Evolutionary conservation across 2,888 invertebrate species (phyloP), one percentile per base, ranked within the genome.

Genomic region (Lasioglossum villosulum): DNA sequence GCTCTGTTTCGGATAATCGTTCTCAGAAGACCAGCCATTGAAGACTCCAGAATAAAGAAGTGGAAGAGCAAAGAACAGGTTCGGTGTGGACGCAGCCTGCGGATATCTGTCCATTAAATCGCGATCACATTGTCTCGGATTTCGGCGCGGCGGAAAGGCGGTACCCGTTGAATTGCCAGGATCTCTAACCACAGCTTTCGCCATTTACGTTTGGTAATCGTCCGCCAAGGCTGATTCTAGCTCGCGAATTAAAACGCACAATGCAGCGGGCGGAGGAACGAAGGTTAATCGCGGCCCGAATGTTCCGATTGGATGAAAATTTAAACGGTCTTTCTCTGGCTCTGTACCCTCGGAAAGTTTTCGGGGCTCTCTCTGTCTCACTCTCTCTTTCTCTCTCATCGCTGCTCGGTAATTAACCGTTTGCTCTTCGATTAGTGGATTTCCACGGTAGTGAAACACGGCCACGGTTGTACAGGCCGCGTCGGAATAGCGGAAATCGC

Each of bases 391-490:
- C 27, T 4, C 23, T 37, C 68, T 37, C 34, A 23, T 27, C 3
- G 19, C 19, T 30, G 34, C 23, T n/a, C 68, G 68, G 23, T 68
- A 68, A 68, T 68, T 68, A 68, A 37, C 68, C 37, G 68, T 68
- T 68, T 37, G 68, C 68, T 39, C 23, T 68, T 37, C 68, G 68
- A 68, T 68, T n/a, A 39, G 37, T 68, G 68, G 68, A 68, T 68
- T 37, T 37, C 37, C 37, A 52, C 52, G 23, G 52, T 10, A 52
- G 68, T 23, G 68, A 2, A 68, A 39, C 68, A 23, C 16, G 52
- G 52, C 52, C 23, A 52, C 52, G 52, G 52, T 63, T 63, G 59
- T 63, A 63, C 45, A 56, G 66, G 34, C 66, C 19, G 66, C 66
- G 34, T 34, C 19, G 34, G 66, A 66, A 63, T 14, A 30, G 10